phyloP scores from a whole-genome alignment of 2,797 vertebrate genomes.

The Manis javanica region DNA sequence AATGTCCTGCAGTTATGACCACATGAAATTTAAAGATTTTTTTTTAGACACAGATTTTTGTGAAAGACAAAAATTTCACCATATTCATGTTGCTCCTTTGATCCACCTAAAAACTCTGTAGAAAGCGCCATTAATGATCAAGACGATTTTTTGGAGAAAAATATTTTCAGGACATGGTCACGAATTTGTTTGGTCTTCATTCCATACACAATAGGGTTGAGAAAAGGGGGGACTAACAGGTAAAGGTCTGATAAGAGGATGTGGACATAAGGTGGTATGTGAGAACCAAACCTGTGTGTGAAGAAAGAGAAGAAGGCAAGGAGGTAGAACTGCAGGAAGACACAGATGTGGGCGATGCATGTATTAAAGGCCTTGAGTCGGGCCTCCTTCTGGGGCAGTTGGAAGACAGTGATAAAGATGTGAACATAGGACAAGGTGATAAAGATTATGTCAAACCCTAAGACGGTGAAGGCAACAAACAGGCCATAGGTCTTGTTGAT shows the following conservation, averaged over 20 bases:
- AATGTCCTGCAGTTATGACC: background rate
- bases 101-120: background rate
- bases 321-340: constrained; percentile 70
- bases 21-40: background rate
- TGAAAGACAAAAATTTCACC: background rate
- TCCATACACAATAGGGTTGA: constrained; percentile 62
- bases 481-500: constrained; percentile 85
- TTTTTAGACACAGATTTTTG: background rate
- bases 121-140: background rate
- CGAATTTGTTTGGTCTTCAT: constrained; percentile 55
- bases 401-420: constrained; percentile 63
- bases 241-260: constrained; percentile 66
- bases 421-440: constrained; percentile 48
- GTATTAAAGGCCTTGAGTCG: constrained; percentile 63
- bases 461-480: constrained; percentile 62
- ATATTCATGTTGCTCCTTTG: background rate
- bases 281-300: constrained; percentile 56
- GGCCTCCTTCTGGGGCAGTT: constrained; percentile 38
- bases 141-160: background rate
- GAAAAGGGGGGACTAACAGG: constrained; percentile 35
- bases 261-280: constrained; percentile 65
- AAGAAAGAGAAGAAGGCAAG: constrained; percentile 62
- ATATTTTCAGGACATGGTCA: background rate
- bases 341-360: constrained; percentile 53
- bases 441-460: constrained; percentile 64